Evolutionary conservation across 2,888 invertebrate species (phyloP), one percentile per base, ranked within the genome.

Genomic region (Nephrocerus scutellatus): DNA sequence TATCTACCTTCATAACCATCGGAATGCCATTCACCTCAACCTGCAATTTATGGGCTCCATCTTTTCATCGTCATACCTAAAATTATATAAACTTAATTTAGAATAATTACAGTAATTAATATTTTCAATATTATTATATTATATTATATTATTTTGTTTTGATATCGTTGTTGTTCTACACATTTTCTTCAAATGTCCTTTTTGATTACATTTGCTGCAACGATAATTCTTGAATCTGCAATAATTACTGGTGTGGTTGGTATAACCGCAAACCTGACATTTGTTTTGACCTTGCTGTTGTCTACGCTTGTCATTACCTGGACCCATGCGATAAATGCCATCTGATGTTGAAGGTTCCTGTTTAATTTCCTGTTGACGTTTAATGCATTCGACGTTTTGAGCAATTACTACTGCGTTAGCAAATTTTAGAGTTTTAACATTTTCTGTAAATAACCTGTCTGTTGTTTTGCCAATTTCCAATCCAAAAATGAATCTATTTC

Each of bases 141-240:
- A 30, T 28, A 32, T 22, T 19, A 13, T 35, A 23, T n/a, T n/a
- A 25, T 9, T 42, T 32, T 6, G 9, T 15, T 16, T 18, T n/a
- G n/a, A n/a, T n/a, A n/a, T n/a, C n/a, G n/a, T n/a, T n/a, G n/a
- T n/a, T n/a, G n/a, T n/a, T n/a, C n/a, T 33, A 13, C 44, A 47
- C 39, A 47, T 39, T 41, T 49, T 43, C 22, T 44, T 43, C 22
- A 46, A 36, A 36, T 48, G 43, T 5, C 44, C 46, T 24, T 20
- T 33, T 20, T 44, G 30, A 14, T 44, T 36, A 24, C 43, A 48
- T n/a, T 39, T 36, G 4, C 44, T 48, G 18, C 48, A 46, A 22
- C 41, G 40, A 18, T 30, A 40, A 29, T 43, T 36, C 20, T 39
- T 46, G 24, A 44, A 46, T 22, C 43, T 48, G 43, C 46, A 48